Evolutionary conservation across 2,888 invertebrate genomes (phyloP), one percentile per base, ranked within the genome.

Genomic region (Electrophaes corylata): DNA sequence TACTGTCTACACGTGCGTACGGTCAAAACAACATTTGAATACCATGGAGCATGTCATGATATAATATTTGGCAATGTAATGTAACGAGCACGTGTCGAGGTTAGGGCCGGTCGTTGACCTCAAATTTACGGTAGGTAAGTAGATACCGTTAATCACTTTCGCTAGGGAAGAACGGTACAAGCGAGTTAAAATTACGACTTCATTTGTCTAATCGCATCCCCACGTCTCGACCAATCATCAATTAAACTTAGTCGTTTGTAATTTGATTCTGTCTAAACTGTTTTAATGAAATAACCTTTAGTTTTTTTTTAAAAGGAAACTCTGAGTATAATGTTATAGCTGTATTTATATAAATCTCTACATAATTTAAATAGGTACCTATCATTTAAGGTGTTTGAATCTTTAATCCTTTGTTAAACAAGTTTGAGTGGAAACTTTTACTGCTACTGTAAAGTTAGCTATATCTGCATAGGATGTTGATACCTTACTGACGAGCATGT

Each of bases 101-200:
- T 74, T 81, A 83, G 84, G 85, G 86, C 79, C 87, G 88, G 88
- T 80, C 87, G 72, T 72, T 79, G 87, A 86, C 86, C 88, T 72
- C 71, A 69, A 73, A 73, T 78, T 81, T 73, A 78, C 69, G 73
- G 71, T 66, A 70, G 68, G 59, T 45, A 44, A 23, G 26, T 29
- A 44, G 44, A 57, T 79, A 81, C 84, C 78, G 83, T 82, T 87
- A 86, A 84, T 84, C 81, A 84, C 82, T 85, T 87, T 86, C 76
- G 79, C 83, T 76, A 71, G 73, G 76, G 73, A 74, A 71, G 66
- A 73, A 70, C 71, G 65, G 57, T 66, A 68, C 75, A 78, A 76
- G 76, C 75, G 70, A 75, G 71, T 71, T 67, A 61, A 61, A 73
- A 70, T 69, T 66, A 65, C 64, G 52, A 65, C 64, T 53, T 54